Evolutionary conservation across 2,113 vertebrate genomes (phyloP), one percentile per base, ranked within the genome.

Genomic region (Balaeniceps rex): DNA sequence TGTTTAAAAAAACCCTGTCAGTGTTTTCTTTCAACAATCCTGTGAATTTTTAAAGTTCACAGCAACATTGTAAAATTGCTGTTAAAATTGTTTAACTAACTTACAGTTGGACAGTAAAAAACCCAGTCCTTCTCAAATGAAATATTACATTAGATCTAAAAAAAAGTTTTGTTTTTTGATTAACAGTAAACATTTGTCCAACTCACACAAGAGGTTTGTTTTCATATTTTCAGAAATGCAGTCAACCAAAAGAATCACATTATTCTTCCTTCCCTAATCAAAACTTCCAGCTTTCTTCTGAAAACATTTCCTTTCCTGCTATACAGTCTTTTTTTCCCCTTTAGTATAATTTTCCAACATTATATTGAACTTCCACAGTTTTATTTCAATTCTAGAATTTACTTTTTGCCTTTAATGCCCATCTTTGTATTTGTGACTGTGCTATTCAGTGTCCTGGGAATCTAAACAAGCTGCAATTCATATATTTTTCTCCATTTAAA

Each of bases 181-280:
- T 65, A 92, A 18, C 17, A 77, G 49, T 57, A 46, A 92, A 42
- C 77, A 14, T 46, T 71, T 54, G 29, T 57, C 83, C 78, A 79
- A n/a, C 51, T 90, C 75, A 49, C 46, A 57, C 51, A 33, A 29
- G 23, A 85, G 42, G 34, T 66, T 66, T 91, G 68, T 42, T 87
- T 93, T 83, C n/a, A 2, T 77, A 42, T 93, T 94, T 93, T 89
- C 78, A 87, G 72, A 83, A 87, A 55, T 23, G 64, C 64, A 91
- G 54, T 47, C 88, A 95, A 61, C 54, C 64, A 89, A 60, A 69
- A 88, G 33, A 86, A 86, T 88, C 85, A 33, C 31, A 44, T 96
- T 91, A 88, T 88, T 88, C 75, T 58, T 93, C 74, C 93, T 90
- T 71, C 83, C 87, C 54, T 86, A 72, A 64, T 24, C 78, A 93